phyloP scores from a whole-genome alignment of 2,888 invertebrate species.

The Aproaerema taeniolella region DNA sequence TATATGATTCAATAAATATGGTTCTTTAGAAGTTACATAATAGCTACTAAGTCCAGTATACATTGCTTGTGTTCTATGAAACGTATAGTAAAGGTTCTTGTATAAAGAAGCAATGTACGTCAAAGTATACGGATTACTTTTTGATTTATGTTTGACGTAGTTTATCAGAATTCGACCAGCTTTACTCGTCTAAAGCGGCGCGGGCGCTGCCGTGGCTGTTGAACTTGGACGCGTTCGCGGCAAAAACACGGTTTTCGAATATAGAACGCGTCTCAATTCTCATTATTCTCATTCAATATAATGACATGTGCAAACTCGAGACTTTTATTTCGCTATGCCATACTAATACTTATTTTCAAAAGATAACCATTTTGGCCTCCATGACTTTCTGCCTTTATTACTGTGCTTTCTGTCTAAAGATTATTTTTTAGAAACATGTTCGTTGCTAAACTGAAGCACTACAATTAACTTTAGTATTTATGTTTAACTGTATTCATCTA shows the following conservation, averaged over 20 bases:
- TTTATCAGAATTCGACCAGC: background rate
- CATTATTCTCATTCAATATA: constrained; percentile 10
- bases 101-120: background rate
- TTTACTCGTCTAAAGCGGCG: constrained; percentile 37
- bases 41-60: background rate
- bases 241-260: constrained; percentile 69
- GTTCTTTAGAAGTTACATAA: constrained; percentile 31
- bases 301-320: constrained; percentile 14
- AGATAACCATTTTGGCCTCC: background rate
- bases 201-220: constrained; percentile 41
- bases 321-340: too few relatives aligned
- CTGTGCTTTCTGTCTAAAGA: background rate
- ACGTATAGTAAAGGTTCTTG: background rate
- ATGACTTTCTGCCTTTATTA: background rate
- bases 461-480: background rate
- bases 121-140: too few relatives aligned
- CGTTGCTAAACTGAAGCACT: background rate
- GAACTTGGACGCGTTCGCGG: constrained; percentile 62
- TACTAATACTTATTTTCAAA: background rate
- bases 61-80: background rate
- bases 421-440: background rate
- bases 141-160: background rate
- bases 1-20: background rate
- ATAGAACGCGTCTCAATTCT: constrained; percentile 41
- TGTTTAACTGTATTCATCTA: background rate